Evolutionary conservation across 2,113 vertebrate genomes (phyloP).

Genomic region (Psammodynastes pulverulentus): DNA sequence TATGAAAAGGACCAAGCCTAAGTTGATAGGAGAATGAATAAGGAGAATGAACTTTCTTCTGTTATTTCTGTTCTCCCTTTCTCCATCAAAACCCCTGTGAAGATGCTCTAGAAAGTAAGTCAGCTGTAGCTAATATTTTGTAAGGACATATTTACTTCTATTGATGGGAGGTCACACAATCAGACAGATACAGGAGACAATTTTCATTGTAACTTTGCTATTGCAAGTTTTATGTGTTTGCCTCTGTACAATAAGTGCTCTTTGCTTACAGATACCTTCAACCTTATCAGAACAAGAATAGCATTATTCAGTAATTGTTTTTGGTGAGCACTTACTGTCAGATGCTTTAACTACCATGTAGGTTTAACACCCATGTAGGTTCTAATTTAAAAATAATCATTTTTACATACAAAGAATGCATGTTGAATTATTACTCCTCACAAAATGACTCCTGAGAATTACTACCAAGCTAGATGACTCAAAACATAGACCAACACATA

Average conservation of each 20-base stretch:
- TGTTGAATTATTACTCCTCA: neutral
- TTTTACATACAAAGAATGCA: neutral
- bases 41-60: too few relatives aligned
- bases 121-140: neutral
- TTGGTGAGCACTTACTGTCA: neutral
- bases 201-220: neutral
- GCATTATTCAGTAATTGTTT: neutral
- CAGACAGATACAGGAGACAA: neutral
- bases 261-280: neutral
- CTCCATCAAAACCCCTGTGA: neutral
- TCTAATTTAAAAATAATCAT: neutral
- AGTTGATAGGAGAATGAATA: neutral
- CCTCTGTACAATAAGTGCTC: neutral
- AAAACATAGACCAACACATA: neutral
- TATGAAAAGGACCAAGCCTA: neutral
- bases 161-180: neutral
- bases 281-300: neutral
- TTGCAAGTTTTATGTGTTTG: neutral
- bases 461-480: neutral
- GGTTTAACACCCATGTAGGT: neutral
- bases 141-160: neutral
- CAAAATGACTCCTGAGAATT: neutral
- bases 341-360: too few relatives aligned
- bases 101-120: neutral
- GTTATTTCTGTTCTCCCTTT: neutral